Percentiles rank a stretch among this genome's conserved stretches.
Conservation (phyloP, 2,113 vertebrate genomes). For the Neomonachus schauinslandi region DNA sequence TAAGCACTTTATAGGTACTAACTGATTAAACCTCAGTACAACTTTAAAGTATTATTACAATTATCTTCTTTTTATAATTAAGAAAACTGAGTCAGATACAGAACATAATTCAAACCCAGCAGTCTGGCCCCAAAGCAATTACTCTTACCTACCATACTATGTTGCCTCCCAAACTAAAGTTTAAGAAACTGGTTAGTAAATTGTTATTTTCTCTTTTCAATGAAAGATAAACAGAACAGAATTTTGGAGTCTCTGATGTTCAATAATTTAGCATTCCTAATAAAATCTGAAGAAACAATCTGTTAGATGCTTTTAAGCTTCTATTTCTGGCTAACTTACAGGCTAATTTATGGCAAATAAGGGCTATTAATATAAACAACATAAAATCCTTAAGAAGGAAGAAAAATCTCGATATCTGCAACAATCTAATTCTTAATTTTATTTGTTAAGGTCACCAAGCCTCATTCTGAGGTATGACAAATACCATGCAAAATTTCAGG, state of each 20-base stretch:
- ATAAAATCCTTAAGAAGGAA: not conserved
- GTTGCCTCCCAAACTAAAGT: not conserved
- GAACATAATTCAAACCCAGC: not conserved
- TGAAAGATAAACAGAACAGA: not conserved
- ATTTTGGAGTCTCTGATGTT: not conserved
- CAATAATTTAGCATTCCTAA: constrained; percentile 4
- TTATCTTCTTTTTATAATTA: not conserved
- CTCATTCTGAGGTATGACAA: not conserved
- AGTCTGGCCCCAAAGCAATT: not conserved
- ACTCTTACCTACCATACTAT: not conserved
- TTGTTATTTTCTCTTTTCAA: constrained; percentile 24
- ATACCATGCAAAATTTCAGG: not conserved
- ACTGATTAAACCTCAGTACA: not conserved
- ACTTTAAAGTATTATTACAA: not conserved
- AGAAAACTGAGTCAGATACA: not conserved
- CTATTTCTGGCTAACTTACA: not conserved
- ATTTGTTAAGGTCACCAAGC: not conserved
- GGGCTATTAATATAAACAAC: not conserved
- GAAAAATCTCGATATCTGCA: not conserved
- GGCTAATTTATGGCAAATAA: constrained; percentile 11
- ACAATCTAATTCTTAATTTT: constrained; percentile 8
- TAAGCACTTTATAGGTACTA: not conserved
- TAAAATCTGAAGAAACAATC: not conserved
- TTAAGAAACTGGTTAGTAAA: not conserved
- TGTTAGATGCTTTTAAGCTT: not conserved